A percentile compares a stretch with the other conserved stretches of the same genome.
phyloP scores from a whole-genome alignment of 2,113 vertebrate genomes.

The Vidua chalybeata region DNA sequence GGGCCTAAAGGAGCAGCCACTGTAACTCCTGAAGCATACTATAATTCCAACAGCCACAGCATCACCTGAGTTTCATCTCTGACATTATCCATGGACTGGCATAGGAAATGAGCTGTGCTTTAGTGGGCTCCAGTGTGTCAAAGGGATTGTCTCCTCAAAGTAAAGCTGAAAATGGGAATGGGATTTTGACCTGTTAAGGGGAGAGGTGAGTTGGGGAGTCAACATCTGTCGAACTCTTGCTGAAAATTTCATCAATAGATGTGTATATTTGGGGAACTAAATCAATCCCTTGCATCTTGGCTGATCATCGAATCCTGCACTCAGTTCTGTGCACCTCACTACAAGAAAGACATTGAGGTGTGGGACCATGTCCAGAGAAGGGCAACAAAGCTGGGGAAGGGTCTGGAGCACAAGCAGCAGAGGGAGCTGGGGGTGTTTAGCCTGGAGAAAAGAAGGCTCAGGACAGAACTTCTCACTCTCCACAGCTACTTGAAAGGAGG shows the following conservation, averaged over 20 bases:
- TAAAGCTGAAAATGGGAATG: neutral
- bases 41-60: neutral
- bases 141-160: neutral
- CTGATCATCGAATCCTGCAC: fast-evolving
- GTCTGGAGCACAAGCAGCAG: neutral
- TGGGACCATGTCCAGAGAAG: neutral
- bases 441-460: neutral
- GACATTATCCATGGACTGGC: neutral
- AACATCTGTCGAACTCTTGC: fast-evolving
- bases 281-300: neutral
- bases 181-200: neutral
- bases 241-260: neutral
- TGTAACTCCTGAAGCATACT: neutral
- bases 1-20: neutral
- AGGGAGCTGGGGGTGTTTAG: neutral
- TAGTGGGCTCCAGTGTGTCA: neutral
- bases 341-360: neutral
- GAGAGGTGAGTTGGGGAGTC: neutral
- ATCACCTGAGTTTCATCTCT: neutral
- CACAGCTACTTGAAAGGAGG: neutral
- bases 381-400: neutral
- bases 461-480: neutral
- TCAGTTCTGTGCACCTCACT: neutral
- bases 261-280: neutral
- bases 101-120: neutral